Evolutionary conservation across 1,140 invertebrate genomes (phyloP).

Genomic region (Leptestheria dahalacensis): DNA sequence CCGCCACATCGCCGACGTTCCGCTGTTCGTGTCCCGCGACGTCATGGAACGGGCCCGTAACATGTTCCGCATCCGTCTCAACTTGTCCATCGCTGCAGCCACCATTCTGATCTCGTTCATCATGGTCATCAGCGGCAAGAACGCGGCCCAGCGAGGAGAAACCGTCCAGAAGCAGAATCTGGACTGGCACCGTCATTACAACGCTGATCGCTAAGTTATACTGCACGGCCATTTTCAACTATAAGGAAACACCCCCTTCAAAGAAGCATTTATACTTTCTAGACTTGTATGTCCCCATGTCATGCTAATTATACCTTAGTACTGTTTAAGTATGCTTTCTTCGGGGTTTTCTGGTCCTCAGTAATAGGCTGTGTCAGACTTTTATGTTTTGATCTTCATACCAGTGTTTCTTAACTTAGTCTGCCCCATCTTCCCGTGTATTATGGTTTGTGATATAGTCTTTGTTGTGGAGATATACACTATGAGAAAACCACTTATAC

Average conservation of each 20-base stretch:
- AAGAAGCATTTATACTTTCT: too few relatives aligned
- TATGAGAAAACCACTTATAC: too few relatives aligned
- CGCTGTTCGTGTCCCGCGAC: slow-evolving; percentile 10
- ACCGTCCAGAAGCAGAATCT: slow-evolving; percentile 4
- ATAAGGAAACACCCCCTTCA: too few relatives aligned
- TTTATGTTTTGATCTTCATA: too few relatives aligned
- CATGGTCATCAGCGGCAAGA: slow-evolving; percentile 11
- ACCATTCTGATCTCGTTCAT: slow-evolving; percentile 8
- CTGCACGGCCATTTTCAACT: neutral
- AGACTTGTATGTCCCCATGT: too few relatives aligned
- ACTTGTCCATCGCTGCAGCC: slow-evolving; percentile 2
- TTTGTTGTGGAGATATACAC: too few relatives aligned
- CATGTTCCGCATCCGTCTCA: slow-evolving; percentile 9
- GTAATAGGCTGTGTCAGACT: too few relatives aligned
- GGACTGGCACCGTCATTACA: slow-evolving; percentile 14
- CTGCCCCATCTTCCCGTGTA: too few relatives aligned
- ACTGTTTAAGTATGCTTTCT: too few relatives aligned
- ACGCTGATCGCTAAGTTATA: slow-evolving; percentile 2
- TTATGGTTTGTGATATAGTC: neutral
- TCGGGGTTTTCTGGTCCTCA: too few relatives aligned
- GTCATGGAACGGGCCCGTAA: slow-evolving; percentile 14
- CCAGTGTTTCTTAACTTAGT: too few relatives aligned
- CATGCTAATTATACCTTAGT: too few relatives aligned
- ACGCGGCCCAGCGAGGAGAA: slow-evolving; percentile 9
- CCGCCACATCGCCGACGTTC: slow-evolving; percentile 5